phyloP scores from a whole-genome alignment of 2,888 invertebrate genomes.

The Teleiodes luculella region DNA sequence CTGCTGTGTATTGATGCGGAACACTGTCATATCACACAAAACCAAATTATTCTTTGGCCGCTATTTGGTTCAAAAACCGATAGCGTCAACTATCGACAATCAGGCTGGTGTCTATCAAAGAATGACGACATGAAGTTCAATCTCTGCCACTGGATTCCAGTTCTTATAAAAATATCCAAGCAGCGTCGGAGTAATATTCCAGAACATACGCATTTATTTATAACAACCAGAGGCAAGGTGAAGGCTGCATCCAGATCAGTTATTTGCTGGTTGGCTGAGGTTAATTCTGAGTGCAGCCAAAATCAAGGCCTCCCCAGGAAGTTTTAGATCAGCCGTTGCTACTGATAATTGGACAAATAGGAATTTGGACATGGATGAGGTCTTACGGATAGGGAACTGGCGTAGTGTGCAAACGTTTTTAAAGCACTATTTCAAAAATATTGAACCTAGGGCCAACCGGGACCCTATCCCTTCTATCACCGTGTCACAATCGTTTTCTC shows the following conservation, averaged over 20 bases:
- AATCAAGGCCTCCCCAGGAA: not conserved
- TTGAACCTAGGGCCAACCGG: not conserved
- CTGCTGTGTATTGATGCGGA: not conserved
- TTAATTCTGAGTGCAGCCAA: not conserved
- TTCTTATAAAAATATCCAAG: not conserved
- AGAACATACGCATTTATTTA: not conserved
- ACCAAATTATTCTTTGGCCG: conserved; percentile 11
- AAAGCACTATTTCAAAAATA: not conserved
- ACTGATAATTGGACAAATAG: not conserved
- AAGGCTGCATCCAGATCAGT: not conserved
- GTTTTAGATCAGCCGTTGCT: not conserved
- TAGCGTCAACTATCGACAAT: not conserved
- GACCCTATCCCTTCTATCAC: not conserved
- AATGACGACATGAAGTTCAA: not conserved
- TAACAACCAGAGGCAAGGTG: not conserved
- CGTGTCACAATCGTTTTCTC: not conserved
- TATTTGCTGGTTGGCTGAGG: not conserved
- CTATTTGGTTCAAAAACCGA: conserved; percentile 10
- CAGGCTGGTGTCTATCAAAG: conserved; percentile 6
- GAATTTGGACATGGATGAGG: not conserved
- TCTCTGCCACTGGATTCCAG: not conserved
- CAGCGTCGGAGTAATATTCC: not conserved
- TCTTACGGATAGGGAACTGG: not conserved
- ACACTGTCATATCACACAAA: not conserved
- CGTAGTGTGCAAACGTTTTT: not conserved